Percentiles rank a stretch among this genome's conserved stretches.
These are phyloP conservation scores for Merops nubicus DNA, from an alignment of 2,113 vertebrate genomes.

Conservation along the genomic window DNA sequence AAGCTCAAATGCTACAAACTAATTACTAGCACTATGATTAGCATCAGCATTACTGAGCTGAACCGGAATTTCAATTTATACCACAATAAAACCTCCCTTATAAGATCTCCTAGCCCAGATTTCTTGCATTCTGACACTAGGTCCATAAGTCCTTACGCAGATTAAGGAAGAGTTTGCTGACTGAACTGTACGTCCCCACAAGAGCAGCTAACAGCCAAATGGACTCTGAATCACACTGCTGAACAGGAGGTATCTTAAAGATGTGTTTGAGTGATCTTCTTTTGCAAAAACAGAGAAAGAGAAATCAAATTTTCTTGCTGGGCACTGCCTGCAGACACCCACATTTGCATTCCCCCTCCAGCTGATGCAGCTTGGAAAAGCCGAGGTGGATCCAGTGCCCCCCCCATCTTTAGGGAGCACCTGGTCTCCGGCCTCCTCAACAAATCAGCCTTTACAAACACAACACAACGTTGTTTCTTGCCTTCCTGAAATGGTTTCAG, in stretches of 20 bases:
- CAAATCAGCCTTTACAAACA: neutral
- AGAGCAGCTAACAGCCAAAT: neutral
- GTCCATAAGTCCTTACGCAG: neutral
- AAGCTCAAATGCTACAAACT: neutral
- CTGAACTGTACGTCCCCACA: neutral
- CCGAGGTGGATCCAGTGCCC: neutral
- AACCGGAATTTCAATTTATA: neutral
- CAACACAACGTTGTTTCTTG: neutral
- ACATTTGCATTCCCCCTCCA: neutral
- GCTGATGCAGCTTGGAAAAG: neutral
- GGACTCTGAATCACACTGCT: neutral
- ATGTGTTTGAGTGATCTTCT: neutral
- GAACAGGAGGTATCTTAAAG: neutral
- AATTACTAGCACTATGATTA: neutral
- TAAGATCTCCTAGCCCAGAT: neutral
- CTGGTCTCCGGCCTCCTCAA: neutral
- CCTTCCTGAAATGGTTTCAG: neutral
- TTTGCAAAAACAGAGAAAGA: neutral
- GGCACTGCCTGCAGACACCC: neutral
- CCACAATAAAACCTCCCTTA: neutral
- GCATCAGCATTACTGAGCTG: neutral
- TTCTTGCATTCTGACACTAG: neutral
- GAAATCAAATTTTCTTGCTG: neutral
- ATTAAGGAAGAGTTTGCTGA: neutral
- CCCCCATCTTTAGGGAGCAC: fast-evolving